Base-by-base conservation (phyloP, 1,140 invertebrate species). In the Papilio xuthus region DNA sequence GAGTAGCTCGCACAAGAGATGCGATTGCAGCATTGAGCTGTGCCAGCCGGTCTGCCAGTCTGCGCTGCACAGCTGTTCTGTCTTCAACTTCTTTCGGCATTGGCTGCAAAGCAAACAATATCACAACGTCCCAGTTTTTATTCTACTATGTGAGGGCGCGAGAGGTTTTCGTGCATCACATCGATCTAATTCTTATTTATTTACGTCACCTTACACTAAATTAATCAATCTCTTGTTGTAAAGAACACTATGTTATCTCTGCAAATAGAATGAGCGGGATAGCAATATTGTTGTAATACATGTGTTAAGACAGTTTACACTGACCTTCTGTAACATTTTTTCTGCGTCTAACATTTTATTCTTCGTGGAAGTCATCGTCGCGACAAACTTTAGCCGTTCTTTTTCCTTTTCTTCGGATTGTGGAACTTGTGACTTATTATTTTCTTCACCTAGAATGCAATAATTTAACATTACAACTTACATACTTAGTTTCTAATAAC, bases 1-100 rank as follows among this genome's bases (percentile, higher is more conserved):
- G 44, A 69, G 50, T 56, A 63, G 70, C 72, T 23, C 74, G 67
- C 18, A 82, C n/a, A 6, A 82, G 41, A 63, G 26, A 77, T n/a
- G 80, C 80, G 15, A 80, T 78, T 42, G 80, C 80, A 4, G 82
- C 75, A 60, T 82, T 80, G 13, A 80, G 41, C 13, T 80, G 80
- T 12, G 79, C 80, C 0, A 81, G 56, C 28, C 10, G 71, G 4
- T 42, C n/a, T 15, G 37, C 20, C 42, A 73, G 20, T 2, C 10
- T 42, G 12, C 71, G 10, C 12, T 47, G 20, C 12, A 73, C 0
- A 47, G n/a, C 20, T 47, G n/a, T 23, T 2, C 7, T 42, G n/a
- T 73, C 71, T 47, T 42, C 41, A 23, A 50, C 4, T 2, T 71
- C 37, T 0, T 6, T 15, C 7, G 32, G 4, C 4, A 15, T 26